These are phyloP conservation scores for Micoletzkya japonica DNA, from an alignment of 2,888 invertebrate genomes.

Conservation along the genomic window DNA sequence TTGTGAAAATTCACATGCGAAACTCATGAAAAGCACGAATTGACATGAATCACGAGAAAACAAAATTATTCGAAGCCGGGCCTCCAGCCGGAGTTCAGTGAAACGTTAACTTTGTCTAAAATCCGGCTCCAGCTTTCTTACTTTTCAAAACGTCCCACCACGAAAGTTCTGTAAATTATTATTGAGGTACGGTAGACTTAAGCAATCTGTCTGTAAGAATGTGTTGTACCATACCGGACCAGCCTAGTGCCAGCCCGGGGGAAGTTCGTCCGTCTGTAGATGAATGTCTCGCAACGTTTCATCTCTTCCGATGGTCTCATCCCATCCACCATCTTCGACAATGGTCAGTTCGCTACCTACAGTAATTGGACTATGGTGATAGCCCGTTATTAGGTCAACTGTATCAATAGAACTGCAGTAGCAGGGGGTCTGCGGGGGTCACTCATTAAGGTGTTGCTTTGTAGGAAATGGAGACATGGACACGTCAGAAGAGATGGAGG, in stretches of 20 bases:
- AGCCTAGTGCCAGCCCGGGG: background rate
- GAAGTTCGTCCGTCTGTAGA: background rate
- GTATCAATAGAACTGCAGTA: background rate
- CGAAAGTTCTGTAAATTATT: too few relatives aligned
- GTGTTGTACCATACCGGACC: too few relatives aligned
- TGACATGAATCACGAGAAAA: too few relatives aligned
- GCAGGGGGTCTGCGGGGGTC: background rate
- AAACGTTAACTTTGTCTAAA: too few relatives aligned
- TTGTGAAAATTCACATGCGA: too few relatives aligned
- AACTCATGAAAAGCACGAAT: too few relatives aligned
- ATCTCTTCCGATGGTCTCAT: constrained; percentile 26
- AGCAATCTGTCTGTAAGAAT: too few relatives aligned
- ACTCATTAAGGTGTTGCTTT: background rate
- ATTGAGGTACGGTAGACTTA: too few relatives aligned
- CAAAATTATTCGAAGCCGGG: too few relatives aligned
- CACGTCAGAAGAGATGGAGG: constrained; percentile 55
- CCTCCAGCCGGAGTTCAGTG: too few relatives aligned
- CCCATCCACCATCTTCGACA: constrained; percentile 21
- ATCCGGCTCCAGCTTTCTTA: too few relatives aligned
- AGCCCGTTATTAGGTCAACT: background rate
- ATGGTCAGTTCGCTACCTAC: background rate
- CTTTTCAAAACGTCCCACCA: too few relatives aligned
- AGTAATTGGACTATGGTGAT: background rate
- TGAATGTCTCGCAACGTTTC: constrained; percentile 14
- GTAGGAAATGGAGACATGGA: constrained; percentile 50